Evolutionary conservation across 2,113 vertebrate genomes (phyloP).

Genomic region (Bucco capensis): DNA sequence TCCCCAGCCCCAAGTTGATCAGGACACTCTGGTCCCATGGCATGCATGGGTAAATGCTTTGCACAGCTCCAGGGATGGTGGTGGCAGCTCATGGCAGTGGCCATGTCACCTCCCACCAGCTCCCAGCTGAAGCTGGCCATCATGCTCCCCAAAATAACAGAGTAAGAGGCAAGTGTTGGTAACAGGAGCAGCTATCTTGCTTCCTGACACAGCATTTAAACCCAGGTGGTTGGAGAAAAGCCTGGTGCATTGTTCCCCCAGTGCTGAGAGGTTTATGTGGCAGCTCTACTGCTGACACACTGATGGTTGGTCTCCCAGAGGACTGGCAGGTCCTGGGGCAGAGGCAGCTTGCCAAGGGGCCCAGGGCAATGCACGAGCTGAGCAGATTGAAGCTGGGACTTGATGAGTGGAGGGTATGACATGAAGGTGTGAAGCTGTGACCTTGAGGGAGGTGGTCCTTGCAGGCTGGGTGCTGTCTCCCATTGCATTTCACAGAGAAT

Average conservation of each 20-base stretch:
- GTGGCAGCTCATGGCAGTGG: not conserved
- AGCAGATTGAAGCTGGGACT: not conserved
- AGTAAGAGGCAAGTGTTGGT: not conserved
- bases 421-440: rapidly evolving
- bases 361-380: rapidly evolving
- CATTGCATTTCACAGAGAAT: not conserved
- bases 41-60: rapidly evolving
- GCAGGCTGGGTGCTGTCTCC: not conserved
- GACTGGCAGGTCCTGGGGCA: rapidly evolving
- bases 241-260: not conserved
- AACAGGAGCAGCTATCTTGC: not conserved
- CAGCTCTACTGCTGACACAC: not conserved
- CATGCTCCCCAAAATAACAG: not conserved
- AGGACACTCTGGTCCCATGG: rapidly evolving
- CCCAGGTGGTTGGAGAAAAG: not conserved
- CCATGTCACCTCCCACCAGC: not conserved
- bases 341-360: not conserved
- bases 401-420: rapidly evolving
- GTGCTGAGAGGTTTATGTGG: not conserved
- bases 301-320: not conserved
- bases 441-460: not conserved
- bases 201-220: not conserved
- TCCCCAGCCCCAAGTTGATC: rapidly evolving
- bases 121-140: not conserved
- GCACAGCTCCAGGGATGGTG: rapidly evolving